Evolutionary conservation across 2,797 vertebrate genomes (phyloP).

Genomic region (Nyctalus aviator): DNA sequence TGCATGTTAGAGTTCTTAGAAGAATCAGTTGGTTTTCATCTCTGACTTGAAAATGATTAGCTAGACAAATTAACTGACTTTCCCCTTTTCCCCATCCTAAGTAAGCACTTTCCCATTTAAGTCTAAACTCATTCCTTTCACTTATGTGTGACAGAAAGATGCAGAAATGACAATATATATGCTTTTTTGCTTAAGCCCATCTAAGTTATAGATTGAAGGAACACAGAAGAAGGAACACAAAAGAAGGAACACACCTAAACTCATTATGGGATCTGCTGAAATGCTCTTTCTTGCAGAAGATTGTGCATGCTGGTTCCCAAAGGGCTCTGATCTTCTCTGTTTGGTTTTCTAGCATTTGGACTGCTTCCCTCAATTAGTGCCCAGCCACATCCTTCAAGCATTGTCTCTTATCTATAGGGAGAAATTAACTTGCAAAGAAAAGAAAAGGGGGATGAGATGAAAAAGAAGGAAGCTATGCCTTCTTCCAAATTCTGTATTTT

Average conservation of each 20-base stretch:
- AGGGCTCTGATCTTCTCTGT: not conserved
- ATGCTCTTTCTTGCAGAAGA: not conserved
- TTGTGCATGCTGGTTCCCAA: not conserved
- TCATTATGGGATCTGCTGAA: not conserved
- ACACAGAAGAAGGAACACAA: not conserved
- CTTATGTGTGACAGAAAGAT: conserved; percentile 21
- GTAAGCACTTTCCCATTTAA: conserved; percentile 44
- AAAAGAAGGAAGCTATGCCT: not conserved
- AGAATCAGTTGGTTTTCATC: conserved; percentile 52
- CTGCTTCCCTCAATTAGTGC: not conserved
- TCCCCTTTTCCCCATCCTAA: not conserved
- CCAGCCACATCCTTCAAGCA: not conserved
- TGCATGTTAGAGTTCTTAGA: conserved; percentile 14
- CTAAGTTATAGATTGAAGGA: too few species aligned
- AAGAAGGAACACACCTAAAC: not conserved
- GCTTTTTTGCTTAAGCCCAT: not conserved
- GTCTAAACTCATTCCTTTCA: not conserved
- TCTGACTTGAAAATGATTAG: conserved; percentile 3
- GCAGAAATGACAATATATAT: not conserved
- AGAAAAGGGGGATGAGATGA: not conserved
- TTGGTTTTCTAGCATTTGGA: not conserved
- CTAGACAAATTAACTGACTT: not conserved
- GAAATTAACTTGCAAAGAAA: not conserved
- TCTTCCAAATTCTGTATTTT: not conserved
- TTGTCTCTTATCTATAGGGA: not conserved